phyloP scores from a whole-genome alignment of 2,888 invertebrate species.

The Eupithecia dodoneata region DNA sequence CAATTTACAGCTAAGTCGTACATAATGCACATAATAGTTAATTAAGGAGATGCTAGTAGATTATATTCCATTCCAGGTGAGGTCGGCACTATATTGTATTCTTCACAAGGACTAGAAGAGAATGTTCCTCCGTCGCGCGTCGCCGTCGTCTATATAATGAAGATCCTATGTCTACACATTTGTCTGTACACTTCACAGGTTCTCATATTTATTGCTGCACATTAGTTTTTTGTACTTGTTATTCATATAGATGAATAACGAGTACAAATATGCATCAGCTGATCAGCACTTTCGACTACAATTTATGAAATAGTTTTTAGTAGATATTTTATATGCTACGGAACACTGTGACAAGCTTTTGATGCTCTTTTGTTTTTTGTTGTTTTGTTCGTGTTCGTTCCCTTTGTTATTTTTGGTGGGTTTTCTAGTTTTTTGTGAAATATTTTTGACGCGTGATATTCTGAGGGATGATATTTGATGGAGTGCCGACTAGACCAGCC shows the following conservation, averaged over 20 bases:
- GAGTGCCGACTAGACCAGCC: too few relatives aligned
- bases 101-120: background rate
- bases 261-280: too few relatives aligned
- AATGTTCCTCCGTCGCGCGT: background rate
- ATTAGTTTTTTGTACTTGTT: too few relatives aligned
- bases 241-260: too few relatives aligned
- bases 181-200: too few relatives aligned
- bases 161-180: background rate
- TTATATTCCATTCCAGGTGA: too few relatives aligned
- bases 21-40: too few relatives aligned
- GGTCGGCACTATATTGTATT: too few relatives aligned
- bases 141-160: background rate
- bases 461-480: background rate
- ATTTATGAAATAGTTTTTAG: too few relatives aligned
- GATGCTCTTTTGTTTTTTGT: background rate
- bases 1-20: too few relatives aligned
- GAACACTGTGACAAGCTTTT: background rate
- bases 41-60: too few relatives aligned
- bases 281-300: too few relatives aligned
- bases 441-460: background rate
- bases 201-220: background rate
- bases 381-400: background rate
- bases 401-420: background rate
- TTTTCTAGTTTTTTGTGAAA: background rate
- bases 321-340: background rate